A percentile compares a stretch with the other conserved stretches of the same genome.
Evolutionary conservation across 2,888 invertebrate genomes (phyloP).

Genomic region (Hirtodrosophila trivittata): DNA sequence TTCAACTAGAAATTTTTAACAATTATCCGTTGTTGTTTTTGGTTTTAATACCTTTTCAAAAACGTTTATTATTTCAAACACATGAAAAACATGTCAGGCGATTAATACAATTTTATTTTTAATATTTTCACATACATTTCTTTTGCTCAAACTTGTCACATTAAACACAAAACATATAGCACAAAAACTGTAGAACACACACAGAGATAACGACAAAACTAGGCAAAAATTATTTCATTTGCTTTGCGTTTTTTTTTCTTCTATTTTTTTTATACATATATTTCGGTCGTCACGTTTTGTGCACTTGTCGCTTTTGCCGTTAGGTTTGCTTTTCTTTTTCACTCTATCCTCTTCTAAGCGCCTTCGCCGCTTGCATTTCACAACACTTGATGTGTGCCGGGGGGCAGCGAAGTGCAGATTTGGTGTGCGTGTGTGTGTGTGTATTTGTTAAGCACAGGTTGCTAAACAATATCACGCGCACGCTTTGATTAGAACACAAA

Average conservation of each 20-base stretch:
- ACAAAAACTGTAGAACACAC: constrained; percentile 23
- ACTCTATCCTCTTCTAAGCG: constrained; percentile 42
- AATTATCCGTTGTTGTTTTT: constrained; percentile 28
- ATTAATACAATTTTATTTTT: constrained; percentile 4
- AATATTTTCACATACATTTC: constrained; percentile 20
- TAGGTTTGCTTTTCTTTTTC: constrained; percentile 46
- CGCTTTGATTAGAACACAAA: constrained; percentile 58
- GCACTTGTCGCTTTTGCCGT: constrained; percentile 63
- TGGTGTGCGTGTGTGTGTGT: constrained; percentile 11
- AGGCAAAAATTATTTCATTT: constrained; percentile 13
- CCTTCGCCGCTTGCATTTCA: constrained; percentile 53
- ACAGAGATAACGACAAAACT: constrained; percentile 27
- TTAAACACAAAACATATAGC: constrained; percentile 57
- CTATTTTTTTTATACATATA: constrained; percentile 30
- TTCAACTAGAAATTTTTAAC: constrained; percentile 43
- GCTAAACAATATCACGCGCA: constrained; percentile 64
- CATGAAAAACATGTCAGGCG: neutral
- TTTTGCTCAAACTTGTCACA: constrained; percentile 42
- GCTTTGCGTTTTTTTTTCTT: constrained; percentile 1
- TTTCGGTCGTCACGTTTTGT: constrained; percentile 58
- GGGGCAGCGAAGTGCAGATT: constrained; percentile 13
- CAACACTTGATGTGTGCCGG: constrained; percentile 41
- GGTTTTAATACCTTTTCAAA: neutral
- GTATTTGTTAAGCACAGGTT: constrained; percentile 17
- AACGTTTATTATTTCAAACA: neutral